phyloP scores from a whole-genome alignment of 2,113 vertebrate genomes.

The Lepisosteus oculatus region DNA sequence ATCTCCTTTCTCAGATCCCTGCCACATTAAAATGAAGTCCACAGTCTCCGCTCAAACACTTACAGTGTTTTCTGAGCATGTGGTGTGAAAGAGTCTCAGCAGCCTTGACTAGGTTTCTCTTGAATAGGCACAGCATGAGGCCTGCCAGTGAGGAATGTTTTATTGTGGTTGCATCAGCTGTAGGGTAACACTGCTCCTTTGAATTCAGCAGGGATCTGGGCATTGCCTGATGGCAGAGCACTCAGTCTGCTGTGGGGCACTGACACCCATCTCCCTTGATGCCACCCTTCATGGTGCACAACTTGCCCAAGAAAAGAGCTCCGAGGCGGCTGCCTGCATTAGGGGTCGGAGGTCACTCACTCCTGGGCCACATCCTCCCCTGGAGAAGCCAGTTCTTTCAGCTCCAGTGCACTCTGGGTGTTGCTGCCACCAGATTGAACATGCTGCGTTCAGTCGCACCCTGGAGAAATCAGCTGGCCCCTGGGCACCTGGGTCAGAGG shows the following conservation, averaged over 20 bases:
- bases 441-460: neutral
- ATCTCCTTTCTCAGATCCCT: too few relatives aligned
- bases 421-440: neutral
- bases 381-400: conserved; percentile 14
- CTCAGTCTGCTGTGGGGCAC: neutral
- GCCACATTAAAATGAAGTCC: too few relatives aligned
- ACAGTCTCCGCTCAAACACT: too few relatives aligned
- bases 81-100: too few relatives aligned
- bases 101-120: too few relatives aligned
- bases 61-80: too few relatives aligned
- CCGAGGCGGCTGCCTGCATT: neutral
- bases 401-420: conserved; percentile 28
- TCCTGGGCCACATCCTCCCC: conserved; percentile 8
- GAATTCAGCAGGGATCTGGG: too few relatives aligned
- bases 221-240: too few relatives aligned
- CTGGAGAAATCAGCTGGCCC: conserved; percentile 14
- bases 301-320: conserved; percentile 21
- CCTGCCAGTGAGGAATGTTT: too few relatives aligned
- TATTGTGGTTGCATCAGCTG: too few relatives aligned
- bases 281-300: neutral
- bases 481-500: neutral
- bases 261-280: neutral
- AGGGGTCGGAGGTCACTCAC: conserved; percentile 10
- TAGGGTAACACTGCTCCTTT: too few relatives aligned
- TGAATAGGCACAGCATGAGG: too few relatives aligned